Evolutionary conservation across 2,888 invertebrate species (phyloP), one percentile per base, ranked within the genome.

Genomic region (Ceraclea dissimilis): DNA sequence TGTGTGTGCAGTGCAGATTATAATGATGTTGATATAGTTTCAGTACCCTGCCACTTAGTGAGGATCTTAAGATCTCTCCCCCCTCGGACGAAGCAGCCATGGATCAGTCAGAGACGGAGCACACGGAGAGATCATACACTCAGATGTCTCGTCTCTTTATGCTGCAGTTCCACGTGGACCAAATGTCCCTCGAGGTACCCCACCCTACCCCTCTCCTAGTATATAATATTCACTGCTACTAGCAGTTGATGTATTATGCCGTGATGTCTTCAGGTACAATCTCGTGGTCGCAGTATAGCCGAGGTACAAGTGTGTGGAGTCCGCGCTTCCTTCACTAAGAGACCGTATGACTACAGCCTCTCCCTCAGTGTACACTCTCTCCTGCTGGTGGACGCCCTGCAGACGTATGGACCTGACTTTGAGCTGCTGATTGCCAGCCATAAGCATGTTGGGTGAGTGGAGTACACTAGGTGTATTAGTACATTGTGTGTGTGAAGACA

Each of bases 331-430:
- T 77, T 88, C 62, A 85, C 85, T 21, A 86, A 87, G 68, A 79
- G 90, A 39, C 83, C 86, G 0, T 79, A 79, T 17, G 90, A 93
- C 69, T 80, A 86, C 2, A 84, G 85, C 63, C 76, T 93, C 43
- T 84, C 88, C 1, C 81, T 96, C 59, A 91, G 92, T 11, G 93
- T 97, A 49, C 95, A 95, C 72, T 93, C 94, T 65, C 78, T 97
- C 64, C 78, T 97, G 56, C 74, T 97, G 54, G 96, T 93, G 2
- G 97, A 97, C 76, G 96, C 96, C 50, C 79, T 96, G 69, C 96
- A 97, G 74, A 93, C 93, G 16, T 93, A 91, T 71, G 96, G 97
- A 0, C 88, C 89, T 0, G 96, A 97, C 78, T 97, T 94, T 75
- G 96, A 96, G 71, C 77, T 97, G 51, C 79, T 97, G 8, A 85